Evolutionary conservation across 1,140 invertebrate species (phyloP), one percentile per base, ranked within the genome.

Genomic region (Cyclargus thomasi): DNA sequence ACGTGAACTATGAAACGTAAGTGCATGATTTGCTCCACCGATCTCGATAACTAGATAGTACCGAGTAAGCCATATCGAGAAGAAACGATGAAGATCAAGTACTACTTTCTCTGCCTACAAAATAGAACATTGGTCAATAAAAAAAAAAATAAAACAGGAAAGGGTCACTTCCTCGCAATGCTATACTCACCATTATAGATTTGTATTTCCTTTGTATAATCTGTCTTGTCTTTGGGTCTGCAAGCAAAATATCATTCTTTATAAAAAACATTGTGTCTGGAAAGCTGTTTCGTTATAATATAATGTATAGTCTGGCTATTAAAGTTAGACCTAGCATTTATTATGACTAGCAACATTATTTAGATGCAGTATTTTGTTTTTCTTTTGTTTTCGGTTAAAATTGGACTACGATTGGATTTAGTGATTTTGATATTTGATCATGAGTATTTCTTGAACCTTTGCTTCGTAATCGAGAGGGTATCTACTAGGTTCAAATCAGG

Each of bases 181-280:
- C 2, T 63, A 70, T 67, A 94, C 96, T 96, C 93, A 98, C 98
- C 98, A 99, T 98, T 80, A 96, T 95, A 63, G 99, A 99, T 92
- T 98, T 98, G 91, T 99, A 99, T 92, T 97, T 97, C 86, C 98
- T 94, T 90, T 98, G 97, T 81, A 97, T 95, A 74, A 99, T 95
- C 93, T 99, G 96, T 79, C 97, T 94, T 78, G 96, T 98, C 93
- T 99, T 99, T 73, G 98, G 97, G 96, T 99, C 98, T 99, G 93
- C 64, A 96, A 59, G 18, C 20, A 59, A 59, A 11, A 29, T 29
- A 5, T 29, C 8, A 29, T 29, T 7, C 2, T 5, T 29, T 29
- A 29, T 8, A 2, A 23, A 2, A 23, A 23, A 23, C 23, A 2
- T 23, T 23, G 6, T 23, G 6, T 23, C 23, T 23, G 23, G 6